Conservation (phyloP, 2,797 vertebrate species). For the Chaenodraco wilsoni region DNA sequence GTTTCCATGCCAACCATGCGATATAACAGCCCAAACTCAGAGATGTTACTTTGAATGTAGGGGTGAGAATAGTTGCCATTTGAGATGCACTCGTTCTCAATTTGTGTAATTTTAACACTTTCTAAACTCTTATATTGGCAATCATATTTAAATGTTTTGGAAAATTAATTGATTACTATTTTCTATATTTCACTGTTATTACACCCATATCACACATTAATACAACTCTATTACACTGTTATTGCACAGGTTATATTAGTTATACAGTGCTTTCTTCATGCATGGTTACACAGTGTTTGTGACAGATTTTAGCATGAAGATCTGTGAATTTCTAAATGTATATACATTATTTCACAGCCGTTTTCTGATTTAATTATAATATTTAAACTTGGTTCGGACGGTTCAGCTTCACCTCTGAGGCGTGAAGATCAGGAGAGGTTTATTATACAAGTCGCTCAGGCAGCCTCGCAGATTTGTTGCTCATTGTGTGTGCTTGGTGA, state of each 20-base stretch:
- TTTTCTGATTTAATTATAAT: constrained; percentile 17
- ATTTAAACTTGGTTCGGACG: constrained; percentile 8
- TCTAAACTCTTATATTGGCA: constrained; percentile 13
- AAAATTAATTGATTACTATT: no score
- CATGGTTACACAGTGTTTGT: no score
- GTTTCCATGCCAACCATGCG: constrained; percentile 78
- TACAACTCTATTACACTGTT: no score
- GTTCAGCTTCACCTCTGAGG: constrained; percentile 28
- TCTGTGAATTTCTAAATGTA: background rate
- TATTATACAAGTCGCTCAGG: constrained; percentile 34
- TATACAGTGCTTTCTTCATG: no score
- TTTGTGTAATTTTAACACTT: constrained; percentile 23
- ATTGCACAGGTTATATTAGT: no score
- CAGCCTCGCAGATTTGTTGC: constrained; percentile 45
- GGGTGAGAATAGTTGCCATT: constrained; percentile 35
- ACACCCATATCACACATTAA: no score
- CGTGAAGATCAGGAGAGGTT: constrained; percentile 45
- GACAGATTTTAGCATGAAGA: background rate
- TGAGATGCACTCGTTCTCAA: constrained; percentile 30
- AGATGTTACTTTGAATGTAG: constrained; percentile 54
- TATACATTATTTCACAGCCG: constrained; percentile 12
- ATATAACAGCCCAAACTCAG: constrained; percentile 47
- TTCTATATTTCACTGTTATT: no score
- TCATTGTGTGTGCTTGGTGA: constrained; percentile 46
- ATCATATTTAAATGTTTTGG: no score